These are phyloP conservation scores for Amblyjoppa fuscipennis DNA, from an alignment of 2,888 invertebrate genomes.

Conservation along the genomic window DNA sequence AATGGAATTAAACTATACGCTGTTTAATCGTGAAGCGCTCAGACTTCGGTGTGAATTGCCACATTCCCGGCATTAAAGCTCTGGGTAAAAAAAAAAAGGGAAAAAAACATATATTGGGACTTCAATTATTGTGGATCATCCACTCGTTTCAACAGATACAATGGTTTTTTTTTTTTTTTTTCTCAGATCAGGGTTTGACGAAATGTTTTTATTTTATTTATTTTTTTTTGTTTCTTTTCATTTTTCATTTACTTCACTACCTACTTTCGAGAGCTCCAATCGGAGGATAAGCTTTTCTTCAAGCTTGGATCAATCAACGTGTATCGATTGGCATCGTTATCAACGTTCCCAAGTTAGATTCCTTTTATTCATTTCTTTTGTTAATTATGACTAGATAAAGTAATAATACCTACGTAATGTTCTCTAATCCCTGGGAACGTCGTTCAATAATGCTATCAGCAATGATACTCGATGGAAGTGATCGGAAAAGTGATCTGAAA, in stretches of 20 bases:
- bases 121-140: constrained; percentile 28
- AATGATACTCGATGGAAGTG: constrained; percentile 43
- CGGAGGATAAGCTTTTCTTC: constrained; percentile 42
- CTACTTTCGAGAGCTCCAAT: constrained; percentile 61
- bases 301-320: constrained; percentile 53
- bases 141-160: constrained; percentile 32
- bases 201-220: constrained; percentile 48
- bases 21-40: constrained; percentile 37
- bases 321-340: constrained; percentile 48
- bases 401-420: constrained; percentile 63
- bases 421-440: constrained; percentile 56
- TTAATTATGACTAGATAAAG: constrained; percentile 71
- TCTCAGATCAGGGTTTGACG: constrained; percentile 49
- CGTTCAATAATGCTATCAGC: constrained; percentile 28
- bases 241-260: constrained; percentile 59
- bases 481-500: constrained; percentile 35
- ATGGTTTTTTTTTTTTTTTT: constrained; percentile 26
- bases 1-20: constrained; percentile 50
- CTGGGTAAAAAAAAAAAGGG: constrained; percentile 35
- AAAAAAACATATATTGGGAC: constrained; percentile 5
- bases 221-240: constrained; percentile 21
- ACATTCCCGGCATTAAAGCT: constrained; percentile 63
- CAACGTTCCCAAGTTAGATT: constrained; percentile 54
- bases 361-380: constrained; percentile 12
- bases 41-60: constrained; percentile 58